Evolutionary conservation across 92 coral and sea anemone genomes (phyloP), one percentile per base, ranked within the genome.

Genomic region (Pocillopora grandis): DNA sequence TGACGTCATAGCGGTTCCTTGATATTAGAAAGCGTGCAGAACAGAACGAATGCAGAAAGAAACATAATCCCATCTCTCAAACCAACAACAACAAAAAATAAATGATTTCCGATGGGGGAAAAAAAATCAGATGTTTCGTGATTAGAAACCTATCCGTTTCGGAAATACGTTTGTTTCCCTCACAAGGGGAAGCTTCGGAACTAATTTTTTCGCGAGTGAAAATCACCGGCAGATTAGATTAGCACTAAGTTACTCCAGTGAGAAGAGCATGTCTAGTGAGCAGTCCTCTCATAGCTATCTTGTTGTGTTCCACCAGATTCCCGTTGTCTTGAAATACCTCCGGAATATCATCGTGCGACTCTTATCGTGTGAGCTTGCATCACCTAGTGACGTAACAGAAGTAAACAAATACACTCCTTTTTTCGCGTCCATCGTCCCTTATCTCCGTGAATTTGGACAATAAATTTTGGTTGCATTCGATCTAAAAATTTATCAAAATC

Each of bases 301-400:
- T 42, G 52, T 42, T 42, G 52, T 42, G 4, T 42, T 42, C 52
- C 8, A 42, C 52, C 52, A 42, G 52, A 42, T 42, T 42, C 52
- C 52, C 52, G 52, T 42, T 42, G 52, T 7, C 52, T 42, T 42
- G 52, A 42, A 42, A 42, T 42, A 42, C 52, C 78, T 56, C n/a
- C 9, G 36, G 58, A 33, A 70, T 27, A 31, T 70, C 19, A 33
- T 57, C 76, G 84, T 80, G 84, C 84, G 14, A 37, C 35, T 56
- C 68, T 55, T 31, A 33, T 58, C 76, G 84, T 80, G 84, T 76
- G 14, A 37, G 33, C 66, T 80, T 65, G 68, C 84, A 69, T 80
- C 84, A 71, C 62, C 62, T 61, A 2, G 9, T 59, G 84, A 80
- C 84, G 84, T 19, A 57, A 69, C 62, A 80, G 1, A 36, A 17